Evolutionary conservation across 2,113 vertebrate species (phyloP).

Genomic region (Aspiorhynchus laticeps): DNA sequence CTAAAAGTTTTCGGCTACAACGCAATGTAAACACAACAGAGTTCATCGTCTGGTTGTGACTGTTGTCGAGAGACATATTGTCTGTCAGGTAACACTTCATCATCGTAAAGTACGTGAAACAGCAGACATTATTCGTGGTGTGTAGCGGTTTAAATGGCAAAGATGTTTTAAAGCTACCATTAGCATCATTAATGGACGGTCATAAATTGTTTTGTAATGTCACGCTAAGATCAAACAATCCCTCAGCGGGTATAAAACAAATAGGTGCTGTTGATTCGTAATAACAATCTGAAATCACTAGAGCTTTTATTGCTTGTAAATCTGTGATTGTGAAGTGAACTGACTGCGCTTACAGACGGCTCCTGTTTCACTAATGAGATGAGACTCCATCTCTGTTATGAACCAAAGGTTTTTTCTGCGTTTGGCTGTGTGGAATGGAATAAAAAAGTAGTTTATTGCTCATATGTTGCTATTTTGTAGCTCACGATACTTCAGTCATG

Average conservation of each 20-base stretch:
- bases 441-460: background rate
- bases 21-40: background rate
- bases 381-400: constrained; percentile 14
- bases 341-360: constrained; percentile 14
- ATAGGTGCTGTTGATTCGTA: constrained; percentile 15
- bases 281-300: constrained; percentile 17
- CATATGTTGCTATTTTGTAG: background rate
- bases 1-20: background rate
- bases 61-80: background rate
- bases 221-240: constrained; percentile 3
- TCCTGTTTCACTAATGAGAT: constrained; percentile 20
- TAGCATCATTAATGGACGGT: background rate
- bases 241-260: constrained; percentile 17
- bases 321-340: constrained; percentile 32
- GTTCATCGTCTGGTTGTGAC: background rate
- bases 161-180: constrained; percentile 7
- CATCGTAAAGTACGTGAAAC: background rate
- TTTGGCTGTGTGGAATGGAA: background rate
- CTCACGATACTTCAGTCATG: background rate
- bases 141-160: background rate
- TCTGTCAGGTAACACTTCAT: background rate
- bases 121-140: constrained; percentile 1
- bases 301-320: constrained; percentile 30
- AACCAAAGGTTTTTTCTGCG: background rate
- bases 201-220: constrained; percentile 9